Conservation (phyloP, 2,888 invertebrate species). For the Sphaerophoria taeniata region DNA sequence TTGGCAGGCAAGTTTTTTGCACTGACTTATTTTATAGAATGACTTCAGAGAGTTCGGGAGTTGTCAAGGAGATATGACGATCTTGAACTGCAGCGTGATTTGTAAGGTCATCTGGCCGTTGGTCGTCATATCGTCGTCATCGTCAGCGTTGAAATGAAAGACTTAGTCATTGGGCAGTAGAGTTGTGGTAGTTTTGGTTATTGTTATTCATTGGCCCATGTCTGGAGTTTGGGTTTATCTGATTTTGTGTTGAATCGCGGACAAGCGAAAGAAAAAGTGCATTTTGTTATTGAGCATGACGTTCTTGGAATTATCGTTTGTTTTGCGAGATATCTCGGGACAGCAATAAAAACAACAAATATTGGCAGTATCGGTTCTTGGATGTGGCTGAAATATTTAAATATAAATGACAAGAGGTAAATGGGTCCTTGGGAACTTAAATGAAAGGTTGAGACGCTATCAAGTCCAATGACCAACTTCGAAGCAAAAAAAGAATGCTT, state of each 20-base stretch:
- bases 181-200: constrained; percentile 58
- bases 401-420: neutral
- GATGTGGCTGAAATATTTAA: neutral
- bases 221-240: constrained; percentile 65
- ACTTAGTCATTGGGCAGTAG: constrained; percentile 45
- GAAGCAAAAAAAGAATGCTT: too few species aligned
- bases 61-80: constrained; percentile 74
- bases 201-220: constrained; percentile 72
- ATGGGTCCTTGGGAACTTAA: too few species aligned
- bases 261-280: constrained; percentile 66
- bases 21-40: constrained; percentile 17
- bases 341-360: neutral
- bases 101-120: constrained; percentile 72
- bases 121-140: too few species aligned
- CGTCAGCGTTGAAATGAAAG: constrained; percentile 13
- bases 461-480: too few species aligned
- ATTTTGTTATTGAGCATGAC: constrained; percentile 12
- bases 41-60: constrained; percentile 57
- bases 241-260: constrained; percentile 52
- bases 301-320: constrained; percentile 63
- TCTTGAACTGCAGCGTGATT: constrained; percentile 74
- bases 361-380: neutral
- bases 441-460: too few species aligned
- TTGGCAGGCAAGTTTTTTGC: constrained; percentile 34
- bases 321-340: neutral